Conservation (phyloP, 2,888 invertebrate species). For the Caenorhabditis macrosperma region DNA sequence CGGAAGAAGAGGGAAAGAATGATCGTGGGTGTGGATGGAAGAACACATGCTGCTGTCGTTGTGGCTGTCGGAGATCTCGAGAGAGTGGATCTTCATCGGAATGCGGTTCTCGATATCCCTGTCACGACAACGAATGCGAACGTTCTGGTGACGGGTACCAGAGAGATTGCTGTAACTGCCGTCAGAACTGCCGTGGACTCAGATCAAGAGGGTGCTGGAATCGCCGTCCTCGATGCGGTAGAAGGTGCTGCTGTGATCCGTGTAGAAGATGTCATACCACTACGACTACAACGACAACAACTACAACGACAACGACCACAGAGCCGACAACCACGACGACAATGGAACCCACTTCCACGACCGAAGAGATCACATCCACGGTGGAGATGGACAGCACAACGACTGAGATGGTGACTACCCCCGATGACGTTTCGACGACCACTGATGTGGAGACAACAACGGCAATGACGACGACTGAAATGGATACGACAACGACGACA, state of each 20-base stretch:
- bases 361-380: too few species aligned
- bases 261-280: neutral
- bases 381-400: too few species aligned
- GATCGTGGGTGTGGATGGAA: neutral
- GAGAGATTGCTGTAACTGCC: neutral
- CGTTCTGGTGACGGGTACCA: too few species aligned
- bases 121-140: too few species aligned
- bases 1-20: neutral
- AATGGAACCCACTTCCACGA: too few species aligned
- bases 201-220: neutral
- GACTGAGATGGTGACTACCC: too few species aligned
- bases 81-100: neutral
- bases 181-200: neutral
- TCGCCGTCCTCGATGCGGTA: neutral
- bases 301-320: neutral
- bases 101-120: neutral
- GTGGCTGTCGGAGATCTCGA: neutral
- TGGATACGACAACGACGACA: neutral
- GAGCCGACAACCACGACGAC: neutral
- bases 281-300: neutral
- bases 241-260: neutral
- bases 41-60: neutral
- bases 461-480: conserved; percentile 7
- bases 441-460: neutral
- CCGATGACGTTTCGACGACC: too few species aligned